A percentile compares a stretch with the other conserved stretches of the same genome.
Conservation (phyloP, 2,113 vertebrate genomes). For the Saccopteryx leptura region DNA sequence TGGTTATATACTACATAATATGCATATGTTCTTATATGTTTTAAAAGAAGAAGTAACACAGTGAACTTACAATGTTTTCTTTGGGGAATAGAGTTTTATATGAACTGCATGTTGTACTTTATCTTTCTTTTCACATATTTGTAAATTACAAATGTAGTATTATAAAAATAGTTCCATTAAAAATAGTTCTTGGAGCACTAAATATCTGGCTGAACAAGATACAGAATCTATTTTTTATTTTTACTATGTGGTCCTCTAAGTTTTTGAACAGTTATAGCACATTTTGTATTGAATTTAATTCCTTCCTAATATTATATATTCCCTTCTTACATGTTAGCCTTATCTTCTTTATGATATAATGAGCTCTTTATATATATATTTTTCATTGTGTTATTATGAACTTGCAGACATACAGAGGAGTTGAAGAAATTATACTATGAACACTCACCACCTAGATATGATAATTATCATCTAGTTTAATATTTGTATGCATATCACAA, state of each 20-base stretch:
- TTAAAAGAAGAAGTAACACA: neutral
- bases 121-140: neutral
- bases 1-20: neutral
- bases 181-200: neutral
- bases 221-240: neutral
- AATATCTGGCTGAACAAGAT: neutral
- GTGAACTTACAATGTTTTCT: neutral
- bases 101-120: neutral
- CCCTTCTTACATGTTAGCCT: neutral
- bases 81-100: conserved; percentile 1
- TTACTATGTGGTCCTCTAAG: neutral
- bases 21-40: neutral
- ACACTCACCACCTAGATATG: neutral
- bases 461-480: neutral
- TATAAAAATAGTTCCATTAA: neutral
- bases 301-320: neutral
- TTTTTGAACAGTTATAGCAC: neutral
- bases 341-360: neutral
- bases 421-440: conserved; percentile 18
- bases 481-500: neutral
- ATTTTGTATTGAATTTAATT: conserved; percentile 30
- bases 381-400: neutral
- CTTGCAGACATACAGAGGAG: neutral
- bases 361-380: neutral
- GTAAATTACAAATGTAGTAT: neutral